phyloP scores from a whole-genome alignment of 2,888 invertebrate genomes.

The Zhuqinia jingwanae region DNA sequence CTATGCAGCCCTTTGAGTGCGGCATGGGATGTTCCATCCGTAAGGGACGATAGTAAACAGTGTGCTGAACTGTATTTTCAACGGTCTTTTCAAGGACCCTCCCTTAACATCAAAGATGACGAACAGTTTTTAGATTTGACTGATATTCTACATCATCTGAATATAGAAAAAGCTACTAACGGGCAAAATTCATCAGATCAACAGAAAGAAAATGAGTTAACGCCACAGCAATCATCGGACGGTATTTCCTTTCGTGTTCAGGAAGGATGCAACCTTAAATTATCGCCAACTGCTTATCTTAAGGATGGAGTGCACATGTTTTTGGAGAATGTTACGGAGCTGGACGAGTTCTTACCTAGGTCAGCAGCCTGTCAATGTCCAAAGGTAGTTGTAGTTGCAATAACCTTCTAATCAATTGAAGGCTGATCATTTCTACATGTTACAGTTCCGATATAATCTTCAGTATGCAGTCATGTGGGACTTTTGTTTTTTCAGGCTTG shows the following conservation, averaged over 20 bases:
- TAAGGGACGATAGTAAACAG: neutral
- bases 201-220: neutral
- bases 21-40: constrained; percentile 21
- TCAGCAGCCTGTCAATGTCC: constrained; percentile 20
- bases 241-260: constrained; percentile 16
- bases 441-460: no score
- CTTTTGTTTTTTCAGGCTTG: constrained; percentile 35
- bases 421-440: neutral
- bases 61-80: constrained; percentile 22
- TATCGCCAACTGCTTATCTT: neutral
- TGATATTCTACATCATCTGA: neutral
- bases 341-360: neutral
- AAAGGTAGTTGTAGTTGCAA: neutral
- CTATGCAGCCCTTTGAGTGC: no score
- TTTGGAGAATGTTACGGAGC: neutral
- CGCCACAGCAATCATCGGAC: no score
- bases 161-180: neutral
- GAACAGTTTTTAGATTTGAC: constrained; percentile 13
- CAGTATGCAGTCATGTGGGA: no score
- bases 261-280: neutral
- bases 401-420: neutral
- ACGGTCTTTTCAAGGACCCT: neutral
- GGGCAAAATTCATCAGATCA: neutral
- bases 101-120: neutral
- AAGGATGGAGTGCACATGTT: constrained; percentile 1